Conservation (phyloP, 2,888 invertebrate species). For the Adelphocoris suturalis region DNA sequence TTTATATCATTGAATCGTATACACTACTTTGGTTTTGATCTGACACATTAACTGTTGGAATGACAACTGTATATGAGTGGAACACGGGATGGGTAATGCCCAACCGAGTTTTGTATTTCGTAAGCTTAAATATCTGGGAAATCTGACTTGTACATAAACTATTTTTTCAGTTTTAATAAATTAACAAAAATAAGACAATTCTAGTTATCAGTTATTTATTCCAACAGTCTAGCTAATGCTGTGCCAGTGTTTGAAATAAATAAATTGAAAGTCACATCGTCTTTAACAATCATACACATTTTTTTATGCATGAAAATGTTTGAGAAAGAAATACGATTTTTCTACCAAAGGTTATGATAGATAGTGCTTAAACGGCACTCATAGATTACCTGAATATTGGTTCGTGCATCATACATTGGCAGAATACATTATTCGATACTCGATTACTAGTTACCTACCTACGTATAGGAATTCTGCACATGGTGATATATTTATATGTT, state of each 20-base stretch:
- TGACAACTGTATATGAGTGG: background rate
- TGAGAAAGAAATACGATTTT: constrained; percentile 35
- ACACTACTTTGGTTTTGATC: background rate
- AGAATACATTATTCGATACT: constrained; percentile 40
- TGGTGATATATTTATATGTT: constrained; percentile 40
- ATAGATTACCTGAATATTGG: background rate
- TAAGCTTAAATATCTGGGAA: background rate
- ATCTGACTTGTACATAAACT: background rate
- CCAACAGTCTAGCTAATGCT: constrained; percentile 47
- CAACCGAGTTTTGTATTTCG: background rate
- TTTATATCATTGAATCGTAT: constrained; percentile 3
- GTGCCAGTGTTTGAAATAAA: constrained; percentile 10
- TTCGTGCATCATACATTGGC: constrained; percentile 10
- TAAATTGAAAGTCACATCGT: background rate
- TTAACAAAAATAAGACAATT: background rate
- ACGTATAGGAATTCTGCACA: constrained; percentile 32
- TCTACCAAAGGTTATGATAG: constrained; percentile 10
- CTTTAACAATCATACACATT: constrained; percentile 13
- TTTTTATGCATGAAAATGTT: constrained; percentile 37
- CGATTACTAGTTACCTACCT: background rate
- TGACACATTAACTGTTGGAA: background rate
- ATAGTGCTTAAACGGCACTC: background rate
- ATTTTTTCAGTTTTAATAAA: constrained; percentile 28
- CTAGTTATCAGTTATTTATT: background rate
- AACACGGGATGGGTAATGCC: background rate